Conservation (phyloP, 2,797 vertebrate genomes). For the Coregonus suidteri region DNA sequence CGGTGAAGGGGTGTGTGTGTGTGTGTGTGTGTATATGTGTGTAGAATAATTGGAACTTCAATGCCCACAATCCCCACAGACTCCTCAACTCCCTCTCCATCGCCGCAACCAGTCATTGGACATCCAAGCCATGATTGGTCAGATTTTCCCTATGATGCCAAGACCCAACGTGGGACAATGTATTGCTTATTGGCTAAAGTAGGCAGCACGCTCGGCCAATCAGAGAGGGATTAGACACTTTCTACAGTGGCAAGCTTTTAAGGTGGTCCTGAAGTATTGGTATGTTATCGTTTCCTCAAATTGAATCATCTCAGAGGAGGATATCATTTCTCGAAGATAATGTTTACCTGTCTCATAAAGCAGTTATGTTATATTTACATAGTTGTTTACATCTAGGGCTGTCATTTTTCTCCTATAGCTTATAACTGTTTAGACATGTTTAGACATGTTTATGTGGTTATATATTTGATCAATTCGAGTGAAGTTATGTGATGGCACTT, state of each 20-base stretch:
- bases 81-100: conserved; percentile 47
- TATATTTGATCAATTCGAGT: not conserved
- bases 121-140: conserved; percentile 58
- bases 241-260: conserved; percentile 63
- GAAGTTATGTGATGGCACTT: not conserved
- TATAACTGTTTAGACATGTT: not conserved
- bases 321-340: not conserved
- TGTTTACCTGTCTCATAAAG: not conserved
- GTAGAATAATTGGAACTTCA: conserved; percentile 82
- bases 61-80: conserved; percentile 82
- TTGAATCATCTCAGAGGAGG: conserved; percentile 48
- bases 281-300: conserved; percentile 23
- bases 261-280: conserved; percentile 67
- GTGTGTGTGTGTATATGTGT: not conserved
- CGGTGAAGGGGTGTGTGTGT: conserved; percentile 11
- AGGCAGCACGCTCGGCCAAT: conserved; percentile 54
- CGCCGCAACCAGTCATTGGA: conserved; percentile 61
- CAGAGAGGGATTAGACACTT: conserved; percentile 25
- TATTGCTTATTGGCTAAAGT: conserved; percentile 55
- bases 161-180: conserved; percentile 75
- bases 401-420: not conserved
- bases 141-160: conserved; percentile 38
- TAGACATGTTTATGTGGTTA: not conserved
- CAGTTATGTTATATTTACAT: not conserved
- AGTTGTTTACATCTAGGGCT: not conserved